Percentiles rank a stretch among this genome's conserved stretches.
Conservation (phyloP, 2,797 vertebrate genomes). For the Chaenodraco wilsoni region DNA sequence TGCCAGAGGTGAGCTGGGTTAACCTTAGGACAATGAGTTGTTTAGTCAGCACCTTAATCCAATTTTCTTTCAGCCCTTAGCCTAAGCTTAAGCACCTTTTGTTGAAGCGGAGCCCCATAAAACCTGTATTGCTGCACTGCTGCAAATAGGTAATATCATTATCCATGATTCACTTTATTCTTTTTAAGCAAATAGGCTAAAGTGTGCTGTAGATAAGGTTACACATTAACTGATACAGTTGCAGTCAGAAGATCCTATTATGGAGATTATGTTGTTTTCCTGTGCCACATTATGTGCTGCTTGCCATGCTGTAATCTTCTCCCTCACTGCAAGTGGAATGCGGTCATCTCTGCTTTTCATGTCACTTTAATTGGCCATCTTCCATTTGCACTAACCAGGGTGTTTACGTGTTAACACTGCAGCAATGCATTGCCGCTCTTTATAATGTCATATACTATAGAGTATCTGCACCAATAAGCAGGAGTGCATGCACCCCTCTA, state of each 20-base stretch:
- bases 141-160: slow-evolving; percentile 59
- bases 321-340: slow-evolving; percentile 56
- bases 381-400: slow-evolving; percentile 63
- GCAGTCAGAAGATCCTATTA: slow-evolving; percentile 42
- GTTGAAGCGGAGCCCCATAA: slow-evolving; percentile 60
- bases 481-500: slow-evolving; percentile 62
- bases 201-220: slow-evolving; percentile 44
- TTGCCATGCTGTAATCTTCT: slow-evolving; percentile 57
- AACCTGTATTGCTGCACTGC: slow-evolving; percentile 47
- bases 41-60: slow-evolving; percentile 71
- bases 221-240: slow-evolving; percentile 51
- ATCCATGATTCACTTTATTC: slow-evolving; percentile 58
- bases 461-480: slow-evolving; percentile 58
- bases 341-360: slow-evolving; percentile 64
- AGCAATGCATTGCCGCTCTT: slow-evolving; percentile 37
- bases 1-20: slow-evolving; percentile 53
- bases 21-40: slow-evolving; percentile 58
- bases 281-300: slow-evolving; percentile 62
- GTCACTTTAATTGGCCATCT: slow-evolving; percentile 47
- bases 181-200: slow-evolving; percentile 42
- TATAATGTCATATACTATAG: background rate
- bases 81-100: slow-evolving; percentile 48
- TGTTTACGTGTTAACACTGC: slow-evolving; percentile 38
- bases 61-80: slow-evolving; percentile 61
- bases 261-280: slow-evolving; percentile 45